Percentiles rank a stretch among this genome's conserved stretches.
Conservation (phyloP, 2,797 vertebrate genomes). For the Helicolenus hilgendorfi region DNA sequence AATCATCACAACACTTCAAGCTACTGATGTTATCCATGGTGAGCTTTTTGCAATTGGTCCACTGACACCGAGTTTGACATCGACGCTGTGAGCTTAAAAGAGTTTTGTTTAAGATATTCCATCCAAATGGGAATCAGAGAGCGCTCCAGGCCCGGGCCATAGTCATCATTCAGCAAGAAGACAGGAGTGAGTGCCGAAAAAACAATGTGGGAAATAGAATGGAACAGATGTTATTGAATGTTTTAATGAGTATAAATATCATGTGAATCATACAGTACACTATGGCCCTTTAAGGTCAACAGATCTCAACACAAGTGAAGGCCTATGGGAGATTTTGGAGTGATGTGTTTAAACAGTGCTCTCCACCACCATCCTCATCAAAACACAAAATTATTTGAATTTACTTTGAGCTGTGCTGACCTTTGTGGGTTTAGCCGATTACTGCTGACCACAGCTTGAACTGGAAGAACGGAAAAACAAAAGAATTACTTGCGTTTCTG, state of each 20-base stretch:
- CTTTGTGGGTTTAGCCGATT: neutral
- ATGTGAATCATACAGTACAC: neutral
- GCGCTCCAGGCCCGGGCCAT: neutral
- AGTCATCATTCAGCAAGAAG: neutral
- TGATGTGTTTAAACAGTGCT: neutral
- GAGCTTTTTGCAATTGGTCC: neutral
- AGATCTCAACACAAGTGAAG: neutral
- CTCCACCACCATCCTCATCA: neutral
- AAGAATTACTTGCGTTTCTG: neutral
- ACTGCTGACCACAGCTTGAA: neutral
- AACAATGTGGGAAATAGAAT: neutral
- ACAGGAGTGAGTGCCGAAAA: neutral
- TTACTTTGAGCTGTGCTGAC: neutral
- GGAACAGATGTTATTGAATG: neutral
- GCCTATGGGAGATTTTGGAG: neutral
- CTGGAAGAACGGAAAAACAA: neutral
- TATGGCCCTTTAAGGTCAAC: neutral
- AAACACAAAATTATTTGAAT: neutral
- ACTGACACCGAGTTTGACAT: neutral
- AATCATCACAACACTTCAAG: neutral
- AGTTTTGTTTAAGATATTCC: neutral
- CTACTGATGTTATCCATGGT: neutral
- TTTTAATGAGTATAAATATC: neutral
- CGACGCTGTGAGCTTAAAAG: neutral
- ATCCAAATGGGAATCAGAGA: neutral